Percentiles rank a stretch among this genome's conserved stretches.
phyloP scores from a whole-genome alignment of 1,140 invertebrate genomes.

The Battus philenor region DNA sequence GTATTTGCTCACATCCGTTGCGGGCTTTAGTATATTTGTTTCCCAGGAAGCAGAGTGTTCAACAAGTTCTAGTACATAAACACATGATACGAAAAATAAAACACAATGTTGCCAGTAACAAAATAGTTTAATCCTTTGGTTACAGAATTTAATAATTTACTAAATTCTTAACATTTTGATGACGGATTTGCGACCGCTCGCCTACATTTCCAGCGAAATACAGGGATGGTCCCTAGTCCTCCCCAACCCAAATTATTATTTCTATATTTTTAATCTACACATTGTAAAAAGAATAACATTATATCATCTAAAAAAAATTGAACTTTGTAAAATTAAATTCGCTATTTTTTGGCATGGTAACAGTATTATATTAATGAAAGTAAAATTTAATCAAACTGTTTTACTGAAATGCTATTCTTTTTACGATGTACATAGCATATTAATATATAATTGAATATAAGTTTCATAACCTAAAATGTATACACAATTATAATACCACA shows the following conservation, averaged over 20 bases:
- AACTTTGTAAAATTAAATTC: no score
- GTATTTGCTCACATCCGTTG: no score
- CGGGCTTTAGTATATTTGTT: neutral
- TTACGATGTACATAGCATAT: conserved; percentile 3
- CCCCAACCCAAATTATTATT: neutral
- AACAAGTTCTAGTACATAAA: no score
- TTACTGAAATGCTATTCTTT: conserved; percentile 12
- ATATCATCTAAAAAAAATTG: no score
- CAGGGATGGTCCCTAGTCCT: conserved; percentile 4
- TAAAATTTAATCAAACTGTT: no score
- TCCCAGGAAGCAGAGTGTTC: neutral
- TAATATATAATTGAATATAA: conserved; percentile 3
- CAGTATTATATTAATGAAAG: no score
- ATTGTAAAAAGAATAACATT: no score
- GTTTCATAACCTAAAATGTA: conserved; percentile 2
- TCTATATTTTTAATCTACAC: no score
- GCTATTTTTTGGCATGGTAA: no score
- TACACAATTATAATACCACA: conserved; percentile 15
- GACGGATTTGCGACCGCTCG: neutral
- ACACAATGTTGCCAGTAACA: conserved; percentile 21
- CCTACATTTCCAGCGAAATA: conserved; percentile 6
- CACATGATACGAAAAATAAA: conserved; percentile 25
- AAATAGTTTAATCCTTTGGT: conserved; percentile 46
- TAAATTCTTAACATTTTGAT: conserved; percentile 51
- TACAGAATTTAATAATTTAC: conserved; percentile 51